These are phyloP conservation scores for Escarpia spicata DNA, from an alignment of 2,888 invertebrate genomes.

Conservation along the genomic window DNA sequence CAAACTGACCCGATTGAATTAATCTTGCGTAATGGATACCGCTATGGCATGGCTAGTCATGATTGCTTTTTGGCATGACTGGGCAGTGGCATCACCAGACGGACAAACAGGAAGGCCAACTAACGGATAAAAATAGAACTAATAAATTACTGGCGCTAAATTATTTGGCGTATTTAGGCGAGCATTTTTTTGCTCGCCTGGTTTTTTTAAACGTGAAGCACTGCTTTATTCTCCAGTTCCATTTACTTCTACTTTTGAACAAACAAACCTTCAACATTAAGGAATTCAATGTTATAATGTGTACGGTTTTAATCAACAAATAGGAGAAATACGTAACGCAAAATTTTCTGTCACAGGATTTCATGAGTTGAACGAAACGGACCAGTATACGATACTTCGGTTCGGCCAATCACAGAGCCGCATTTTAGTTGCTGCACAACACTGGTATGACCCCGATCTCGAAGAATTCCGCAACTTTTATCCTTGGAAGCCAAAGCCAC, in stretches of 20 bases:
- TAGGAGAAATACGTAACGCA: not conserved
- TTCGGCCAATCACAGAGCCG: constrained; percentile 43
- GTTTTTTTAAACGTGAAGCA: no score
- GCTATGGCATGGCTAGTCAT: no score
- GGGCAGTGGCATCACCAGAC: no score
- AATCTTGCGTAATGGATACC: no score
- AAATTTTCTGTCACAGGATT: constrained; percentile 34
- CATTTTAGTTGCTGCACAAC: constrained; percentile 40
- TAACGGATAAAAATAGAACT: no score
- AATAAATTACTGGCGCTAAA: no score
- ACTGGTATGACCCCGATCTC: constrained; percentile 38
- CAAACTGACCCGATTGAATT: no score
- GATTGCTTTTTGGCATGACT: no score
- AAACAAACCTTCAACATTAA: not conserved
- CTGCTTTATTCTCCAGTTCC: not conserved
- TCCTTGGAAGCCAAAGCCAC: constrained; percentile 34
- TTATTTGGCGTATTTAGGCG: no score
- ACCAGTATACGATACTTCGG: constrained; percentile 41
- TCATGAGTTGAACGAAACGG: constrained; percentile 33
- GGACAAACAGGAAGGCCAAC: no score
- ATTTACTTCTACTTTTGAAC: no score
- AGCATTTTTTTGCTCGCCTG: no score
- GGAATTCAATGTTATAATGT: not conserved
- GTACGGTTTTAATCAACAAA: not conserved
- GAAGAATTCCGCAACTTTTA: constrained; percentile 40